These are phyloP conservation scores for Harmothoe impar DNA, from an alignment of 2,888 invertebrate species.

Conservation along the genomic window DNA sequence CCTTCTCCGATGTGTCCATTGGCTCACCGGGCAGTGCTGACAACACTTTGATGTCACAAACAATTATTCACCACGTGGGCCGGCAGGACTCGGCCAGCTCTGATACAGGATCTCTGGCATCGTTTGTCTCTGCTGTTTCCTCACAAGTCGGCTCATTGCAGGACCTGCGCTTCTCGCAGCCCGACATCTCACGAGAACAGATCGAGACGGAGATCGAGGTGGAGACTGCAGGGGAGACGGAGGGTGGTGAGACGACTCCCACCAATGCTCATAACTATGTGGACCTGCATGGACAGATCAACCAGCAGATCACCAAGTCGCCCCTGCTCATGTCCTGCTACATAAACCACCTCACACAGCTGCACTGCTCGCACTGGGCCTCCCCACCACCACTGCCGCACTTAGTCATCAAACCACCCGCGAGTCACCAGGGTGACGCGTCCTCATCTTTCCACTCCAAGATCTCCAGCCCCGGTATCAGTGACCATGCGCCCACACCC, in stretches of 20 bases:
- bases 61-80: not conserved
- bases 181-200: slow-evolving; percentile 47
- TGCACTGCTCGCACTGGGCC: slow-evolving; percentile 83
- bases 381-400: slow-evolving; percentile 77
- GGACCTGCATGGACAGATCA: slow-evolving; percentile 96
- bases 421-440: not conserved
- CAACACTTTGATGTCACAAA: not conserved
- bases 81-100: slow-evolving; percentile 55
- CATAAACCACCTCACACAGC: slow-evolving; percentile 94
- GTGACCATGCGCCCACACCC: slow-evolving; percentile 58
- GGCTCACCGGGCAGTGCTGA: slow-evolving; percentile 2
- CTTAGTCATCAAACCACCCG: slow-evolving; percentile 12
- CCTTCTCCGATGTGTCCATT: slow-evolving; percentile 46
- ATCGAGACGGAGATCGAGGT: slow-evolving; percentile 57
- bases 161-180: slow-evolving; percentile 47
- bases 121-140: slow-evolving; percentile 92
- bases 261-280: slow-evolving; percentile 84
- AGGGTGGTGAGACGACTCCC: slow-evolving; percentile 37
- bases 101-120: slow-evolving; percentile 78
- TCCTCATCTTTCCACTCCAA: slow-evolving; percentile 59
- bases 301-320: slow-evolving; percentile 95
- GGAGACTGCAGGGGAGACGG: slow-evolving; percentile 58
- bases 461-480: slow-evolving; percentile 40
- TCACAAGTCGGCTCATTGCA: slow-evolving; percentile 84
- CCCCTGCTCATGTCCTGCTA: slow-evolving; percentile 97